A percentile compares a stretch with the other conserved stretches of the same genome.
phyloP scores from a whole-genome alignment of 2,888 invertebrate genomes.

The Folsomia candida region DNA sequence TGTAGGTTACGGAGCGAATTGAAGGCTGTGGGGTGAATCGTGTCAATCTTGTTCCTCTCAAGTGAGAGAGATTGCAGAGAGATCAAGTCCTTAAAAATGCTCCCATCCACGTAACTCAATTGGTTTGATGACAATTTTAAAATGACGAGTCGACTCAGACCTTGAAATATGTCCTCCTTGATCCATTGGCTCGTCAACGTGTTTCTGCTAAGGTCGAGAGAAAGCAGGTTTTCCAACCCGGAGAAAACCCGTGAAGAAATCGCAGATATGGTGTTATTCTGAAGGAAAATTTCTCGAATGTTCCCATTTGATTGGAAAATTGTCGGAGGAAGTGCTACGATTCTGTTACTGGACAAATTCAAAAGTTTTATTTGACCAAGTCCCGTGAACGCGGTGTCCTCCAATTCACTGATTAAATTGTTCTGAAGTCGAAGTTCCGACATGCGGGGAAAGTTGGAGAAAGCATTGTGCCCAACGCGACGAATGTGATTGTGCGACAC shows the following conservation, averaged over 20 bases:
- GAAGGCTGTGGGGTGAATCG: slow-evolving; percentile 83
- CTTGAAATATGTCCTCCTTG: slow-evolving; percentile 73
- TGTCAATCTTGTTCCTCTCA: slow-evolving; percentile 81
- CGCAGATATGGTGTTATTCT: slow-evolving; percentile 76
- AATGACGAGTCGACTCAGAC: slow-evolving; percentile 69
- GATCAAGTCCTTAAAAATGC: slow-evolving; percentile 81
- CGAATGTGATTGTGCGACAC: slow-evolving; percentile 74
- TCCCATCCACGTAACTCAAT: slow-evolving; percentile 75
- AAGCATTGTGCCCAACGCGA: slow-evolving; percentile 65
- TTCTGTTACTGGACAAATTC: slow-evolving; percentile 80
- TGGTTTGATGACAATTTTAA: slow-evolving; percentile 79
- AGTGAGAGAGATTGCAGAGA: slow-evolving; percentile 82
- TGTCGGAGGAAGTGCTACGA: slow-evolving; percentile 72
- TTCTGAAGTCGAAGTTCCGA: slow-evolving; percentile 76
- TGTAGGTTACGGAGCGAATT: slow-evolving; percentile 82
- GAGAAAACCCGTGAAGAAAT: slow-evolving; percentile 65
- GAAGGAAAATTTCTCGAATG: slow-evolving; percentile 73
- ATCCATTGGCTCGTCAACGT: slow-evolving; percentile 74
- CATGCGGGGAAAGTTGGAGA: slow-evolving; percentile 72
- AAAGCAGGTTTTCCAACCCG: slow-evolving; percentile 30
- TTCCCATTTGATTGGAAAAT: slow-evolving; percentile 55
- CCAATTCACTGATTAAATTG: slow-evolving; percentile 77
- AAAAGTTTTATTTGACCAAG: slow-evolving; percentile 74
- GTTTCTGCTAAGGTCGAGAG: slow-evolving; percentile 67
- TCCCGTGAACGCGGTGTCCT: slow-evolving; percentile 74